Base-by-base conservation (phyloP, 2,888 invertebrate species). In the Cerastoderma edule region DNA sequence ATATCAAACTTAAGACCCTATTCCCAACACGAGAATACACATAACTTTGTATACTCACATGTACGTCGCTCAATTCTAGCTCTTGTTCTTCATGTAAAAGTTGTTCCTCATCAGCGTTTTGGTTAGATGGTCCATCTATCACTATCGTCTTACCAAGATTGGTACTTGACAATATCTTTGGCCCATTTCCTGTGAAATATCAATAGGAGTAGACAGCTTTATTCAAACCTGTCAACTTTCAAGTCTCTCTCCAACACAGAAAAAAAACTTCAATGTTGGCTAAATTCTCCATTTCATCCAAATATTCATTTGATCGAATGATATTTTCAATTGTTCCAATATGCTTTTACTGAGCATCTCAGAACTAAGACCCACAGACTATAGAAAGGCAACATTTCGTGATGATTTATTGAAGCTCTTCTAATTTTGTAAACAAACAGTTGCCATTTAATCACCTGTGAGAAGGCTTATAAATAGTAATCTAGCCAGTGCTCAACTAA, bases 11-110 rank as follows among this genome's bases (percentile, higher is more conserved):
- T 16, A 39, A 39, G 8, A 39, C 39, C 39, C 8, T 39, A 39
- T 13, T 8, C 39, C 39, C 16, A 8, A 39, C 10, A 39, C 39
- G 39, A 39, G 39, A 39, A 39, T 13, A 39, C 8, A 39, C 16
- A 8, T 39, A 39, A 39, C 39, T 13, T 13, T 13, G 39, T 16
- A 50, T 10, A 65, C 71, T 72, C 56, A 81, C 81, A 71, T 77
- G 77, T 24, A 78, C 78, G 63, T 81, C 81, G n/a, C 78, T 77
- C 33, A 81, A 39, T 24, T 60, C 60, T 28, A 81, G n/a, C 48
- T 81, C 81, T 39, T 81, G 75, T 65, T 81, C 81, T 33, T 81
- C 78, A 0, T 81, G 70, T 35, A 81, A 67, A n/a, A 81, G 28
- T 35, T 75, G 66, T 13, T 66, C 70, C 33, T 81, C 78, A 33